Evolutionary conservation across 2,113 vertebrate genomes (phyloP).

Genomic region (Raja brachyura): DNA sequence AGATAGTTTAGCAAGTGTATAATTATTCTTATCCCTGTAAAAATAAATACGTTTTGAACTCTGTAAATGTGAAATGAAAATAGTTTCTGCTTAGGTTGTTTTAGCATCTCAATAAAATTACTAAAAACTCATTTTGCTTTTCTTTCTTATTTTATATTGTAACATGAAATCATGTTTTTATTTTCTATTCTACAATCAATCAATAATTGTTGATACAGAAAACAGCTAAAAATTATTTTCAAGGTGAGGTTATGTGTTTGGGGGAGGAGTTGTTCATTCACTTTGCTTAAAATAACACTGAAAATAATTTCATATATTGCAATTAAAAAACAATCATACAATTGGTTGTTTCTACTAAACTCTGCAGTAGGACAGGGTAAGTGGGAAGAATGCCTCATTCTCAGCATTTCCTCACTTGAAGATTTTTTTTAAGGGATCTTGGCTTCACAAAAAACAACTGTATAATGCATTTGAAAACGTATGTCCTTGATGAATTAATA

Average conservation of each 20-base stretch:
- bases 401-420: background rate
- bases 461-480: background rate
- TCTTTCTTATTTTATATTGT: background rate
- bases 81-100: background rate
- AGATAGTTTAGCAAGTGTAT: conserved; percentile 32
- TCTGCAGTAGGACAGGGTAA: background rate
- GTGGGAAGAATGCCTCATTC: background rate
- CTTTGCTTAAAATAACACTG: no score
- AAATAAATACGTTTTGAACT: background rate
- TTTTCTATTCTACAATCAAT: background rate
- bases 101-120: background rate
- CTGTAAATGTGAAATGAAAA: background rate
- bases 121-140: background rate
- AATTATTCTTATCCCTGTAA: background rate
- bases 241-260: no score
- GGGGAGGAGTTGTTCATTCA: background rate
- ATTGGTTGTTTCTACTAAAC: no score
- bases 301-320: no score
- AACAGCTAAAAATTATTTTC: background rate
- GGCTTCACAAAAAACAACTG: background rate
- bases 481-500: background rate
- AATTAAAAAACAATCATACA: no score
- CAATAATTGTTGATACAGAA: background rate
- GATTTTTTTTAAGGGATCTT: background rate
- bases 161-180: background rate